Conservation (phyloP, 2,888 invertebrate species). For the Melolontha melolontha region DNA sequence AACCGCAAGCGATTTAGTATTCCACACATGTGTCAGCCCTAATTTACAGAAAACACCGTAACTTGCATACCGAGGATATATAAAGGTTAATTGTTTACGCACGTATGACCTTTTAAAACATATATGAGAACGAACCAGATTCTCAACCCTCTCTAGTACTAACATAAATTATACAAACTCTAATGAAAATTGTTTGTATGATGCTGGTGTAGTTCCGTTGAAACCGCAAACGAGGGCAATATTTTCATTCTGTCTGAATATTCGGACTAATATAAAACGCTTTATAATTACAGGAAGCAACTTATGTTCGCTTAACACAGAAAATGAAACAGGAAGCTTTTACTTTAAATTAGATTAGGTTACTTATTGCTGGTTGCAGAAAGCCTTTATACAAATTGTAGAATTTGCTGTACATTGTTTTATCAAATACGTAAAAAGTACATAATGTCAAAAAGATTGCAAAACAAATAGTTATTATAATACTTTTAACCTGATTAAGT, state of each 20-base stretch:
- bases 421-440: too few species aligned
- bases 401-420: too few species aligned
- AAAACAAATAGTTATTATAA: too few species aligned
- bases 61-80: conserved; percentile 16
- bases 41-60: conserved; percentile 24
- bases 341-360: too few species aligned
- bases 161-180: conserved; percentile 37
- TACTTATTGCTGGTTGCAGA: too few species aligned
- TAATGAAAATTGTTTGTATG: conserved; percentile 33
- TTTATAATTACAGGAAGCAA: conserved; percentile 25
- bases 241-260: conserved; percentile 23
- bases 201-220: conserved; percentile 29
- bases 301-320: too few species aligned
- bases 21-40: conserved; percentile 15
- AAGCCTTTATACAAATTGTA: too few species aligned
- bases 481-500: too few species aligned
- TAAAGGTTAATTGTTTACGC: conserved; percentile 37
- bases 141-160: conserved; percentile 7
- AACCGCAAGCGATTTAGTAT: conserved; percentile 10
- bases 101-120: conserved; percentile 36
- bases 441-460: too few species aligned
- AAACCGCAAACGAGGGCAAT: conserved; percentile 28
- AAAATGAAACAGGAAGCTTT: too few species aligned
- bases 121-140: conserved; percentile 21
- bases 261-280: conserved; percentile 22